Evolutionary conservation across 2,797 vertebrate species (phyloP).

Genomic region (Alcedo quadribrachys): DNA sequence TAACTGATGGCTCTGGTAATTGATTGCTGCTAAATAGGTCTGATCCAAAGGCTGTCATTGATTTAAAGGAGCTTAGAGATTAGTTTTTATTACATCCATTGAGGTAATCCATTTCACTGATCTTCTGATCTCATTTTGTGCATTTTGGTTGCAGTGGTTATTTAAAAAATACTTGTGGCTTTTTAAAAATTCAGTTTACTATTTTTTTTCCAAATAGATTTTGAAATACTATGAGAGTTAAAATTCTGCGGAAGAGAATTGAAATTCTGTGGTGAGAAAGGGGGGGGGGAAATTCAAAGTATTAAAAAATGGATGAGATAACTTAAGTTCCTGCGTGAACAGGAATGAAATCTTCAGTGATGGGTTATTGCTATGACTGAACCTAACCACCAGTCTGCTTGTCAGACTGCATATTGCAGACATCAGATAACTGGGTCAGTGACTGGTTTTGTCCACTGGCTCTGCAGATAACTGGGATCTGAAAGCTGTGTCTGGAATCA

Average conservation of each 20-base stretch:
- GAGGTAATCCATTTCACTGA: background rate
- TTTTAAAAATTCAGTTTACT: background rate
- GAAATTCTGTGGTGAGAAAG: background rate
- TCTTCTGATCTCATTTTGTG: background rate
- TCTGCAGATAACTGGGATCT: background rate
- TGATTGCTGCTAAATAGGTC: background rate
- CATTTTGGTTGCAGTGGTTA: background rate
- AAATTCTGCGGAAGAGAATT: background rate
- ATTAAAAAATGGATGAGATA: background rate
- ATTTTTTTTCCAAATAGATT: background rate
- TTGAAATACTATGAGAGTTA: background rate
- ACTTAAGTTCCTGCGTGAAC: background rate
- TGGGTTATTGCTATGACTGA: background rate
- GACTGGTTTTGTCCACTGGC: background rate
- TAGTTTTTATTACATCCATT: background rate
- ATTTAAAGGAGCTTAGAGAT: background rate
- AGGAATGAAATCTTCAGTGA: background rate
- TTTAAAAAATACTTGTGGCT: rapidly evolving
- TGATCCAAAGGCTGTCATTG: background rate
- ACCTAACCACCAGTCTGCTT: background rate
- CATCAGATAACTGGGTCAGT: background rate
- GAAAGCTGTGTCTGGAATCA: background rate
- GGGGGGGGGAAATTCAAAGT: background rate
- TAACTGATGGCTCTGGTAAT: background rate
- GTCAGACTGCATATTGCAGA: background rate